phyloP scores from a whole-genome alignment of 2,888 invertebrate genomes.

The Leptinotarsa peninsularis region DNA sequence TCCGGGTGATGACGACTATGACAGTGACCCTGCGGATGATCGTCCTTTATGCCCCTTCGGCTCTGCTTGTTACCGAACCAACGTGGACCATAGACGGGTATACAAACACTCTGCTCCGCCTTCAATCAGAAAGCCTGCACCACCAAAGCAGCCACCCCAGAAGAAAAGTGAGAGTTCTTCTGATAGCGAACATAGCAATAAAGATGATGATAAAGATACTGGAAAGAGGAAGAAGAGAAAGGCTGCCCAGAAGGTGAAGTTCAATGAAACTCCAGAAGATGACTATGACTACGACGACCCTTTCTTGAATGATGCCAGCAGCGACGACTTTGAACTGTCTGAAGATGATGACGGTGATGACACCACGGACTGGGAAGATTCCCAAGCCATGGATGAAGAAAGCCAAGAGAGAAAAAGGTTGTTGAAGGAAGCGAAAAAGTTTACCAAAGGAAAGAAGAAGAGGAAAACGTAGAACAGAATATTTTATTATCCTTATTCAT shows the following conservation, averaged over 20 bases:
- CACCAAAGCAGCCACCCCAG: neutral
- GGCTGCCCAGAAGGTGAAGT: constrained; percentile 29
- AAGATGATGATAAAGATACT: neutral
- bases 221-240: constrained; percentile 26
- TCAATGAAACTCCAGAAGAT: constrained; percentile 41
- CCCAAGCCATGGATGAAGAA: constrained; percentile 42
- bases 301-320: constrained; percentile 47
- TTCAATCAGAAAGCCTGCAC: constrained; percentile 48
- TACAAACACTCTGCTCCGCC: constrained; percentile 65
- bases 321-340: constrained; percentile 47
- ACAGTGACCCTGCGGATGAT: constrained; percentile 60
- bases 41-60: constrained; percentile 73
- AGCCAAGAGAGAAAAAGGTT: constrained; percentile 43
- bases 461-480: constrained; percentile 9
- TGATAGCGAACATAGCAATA: constrained; percentile 7
- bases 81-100: constrained; percentile 70
- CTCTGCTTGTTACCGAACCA: constrained; percentile 69
- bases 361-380: constrained; percentile 47
- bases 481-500: neutral
- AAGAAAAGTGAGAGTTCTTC: neutral
- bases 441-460: constrained; percentile 37
- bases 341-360: constrained; percentile 37
- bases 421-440: constrained; percentile 45
- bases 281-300: constrained; percentile 48
- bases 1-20: constrained; percentile 74